Percentiles rank a stretch among this genome's conserved stretches.
Evolutionary conservation across 2,888 invertebrate species (phyloP).

Genomic region (Amphipoea oculea): DNA sequence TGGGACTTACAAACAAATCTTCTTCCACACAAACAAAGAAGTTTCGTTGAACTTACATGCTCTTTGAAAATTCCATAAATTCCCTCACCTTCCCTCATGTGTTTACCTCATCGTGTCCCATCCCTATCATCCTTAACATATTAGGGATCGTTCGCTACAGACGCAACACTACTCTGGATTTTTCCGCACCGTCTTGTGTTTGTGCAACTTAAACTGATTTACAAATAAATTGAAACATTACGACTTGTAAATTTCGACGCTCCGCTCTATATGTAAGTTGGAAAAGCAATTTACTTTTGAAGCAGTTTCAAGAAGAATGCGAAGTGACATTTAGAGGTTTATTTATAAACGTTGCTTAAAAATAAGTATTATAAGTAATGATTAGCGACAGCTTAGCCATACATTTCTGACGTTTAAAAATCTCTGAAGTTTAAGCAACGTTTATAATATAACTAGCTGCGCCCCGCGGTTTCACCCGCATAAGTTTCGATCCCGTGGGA

Average conservation of each 20-base stretch:
- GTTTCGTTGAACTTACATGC: neutral
- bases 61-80: neutral
- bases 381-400: too few species aligned
- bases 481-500: too few species aligned
- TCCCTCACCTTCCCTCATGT: neutral
- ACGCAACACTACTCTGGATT: conserved; percentile 75
- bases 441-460: too few species aligned
- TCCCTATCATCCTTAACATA: conserved; percentile 73
- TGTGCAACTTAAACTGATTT: conserved; percentile 70
- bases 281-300: conserved; percentile 46
- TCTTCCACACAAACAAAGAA: neutral
- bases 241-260: conserved; percentile 52
- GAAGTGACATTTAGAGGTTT: neutral
- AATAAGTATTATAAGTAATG: too few species aligned
- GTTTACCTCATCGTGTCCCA: conserved; percentile 34
- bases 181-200: conserved; percentile 71
- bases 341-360: too few species aligned
- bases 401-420: too few species aligned
- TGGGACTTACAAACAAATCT: neutral
- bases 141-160: conserved; percentile 78
- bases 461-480: too few species aligned
- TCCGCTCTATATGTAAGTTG: conserved; percentile 47
- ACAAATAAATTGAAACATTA: conserved; percentile 75
- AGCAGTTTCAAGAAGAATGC: conserved; percentile 18
- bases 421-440: too few species aligned